Conservation (phyloP, 2,888 invertebrate species). For the Diaperis boleti region DNA sequence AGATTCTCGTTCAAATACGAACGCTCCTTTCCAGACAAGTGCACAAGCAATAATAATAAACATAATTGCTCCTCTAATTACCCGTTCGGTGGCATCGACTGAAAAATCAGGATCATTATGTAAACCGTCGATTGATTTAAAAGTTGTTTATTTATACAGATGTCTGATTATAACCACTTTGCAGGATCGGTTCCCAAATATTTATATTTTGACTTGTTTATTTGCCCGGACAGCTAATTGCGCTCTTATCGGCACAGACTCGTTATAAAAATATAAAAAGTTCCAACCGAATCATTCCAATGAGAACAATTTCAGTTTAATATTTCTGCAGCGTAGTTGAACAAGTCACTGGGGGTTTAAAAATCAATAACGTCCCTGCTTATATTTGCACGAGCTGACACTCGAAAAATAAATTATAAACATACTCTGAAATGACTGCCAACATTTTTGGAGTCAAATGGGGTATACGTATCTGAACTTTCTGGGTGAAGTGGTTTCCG, state of each 20-base stretch:
- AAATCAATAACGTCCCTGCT: slow-evolving; percentile 15
- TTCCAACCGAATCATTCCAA: slow-evolving; percentile 4
- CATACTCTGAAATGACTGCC: too few relatives aligned
- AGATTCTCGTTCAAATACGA: slow-evolving; percentile 8
- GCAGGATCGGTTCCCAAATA: slow-evolving; percentile 18
- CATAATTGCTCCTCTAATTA: slow-evolving; percentile 6
- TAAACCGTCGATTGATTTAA: slow-evolving; percentile 30
- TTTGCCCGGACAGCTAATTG: background rate
- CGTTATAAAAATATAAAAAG: slow-evolving; percentile 10
- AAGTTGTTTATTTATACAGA: slow-evolving; percentile 33
- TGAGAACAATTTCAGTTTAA: slow-evolving; percentile 14
- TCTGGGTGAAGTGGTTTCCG: too few relatives aligned
- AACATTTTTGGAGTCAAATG: too few relatives aligned
- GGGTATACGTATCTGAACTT: too few relatives aligned
- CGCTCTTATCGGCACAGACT: slow-evolving; percentile 8
- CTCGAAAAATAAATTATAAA: too few relatives aligned
- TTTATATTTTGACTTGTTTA: slow-evolving; percentile 15
- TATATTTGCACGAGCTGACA: background rate
- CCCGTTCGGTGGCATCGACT: background rate
- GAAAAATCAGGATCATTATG: slow-evolving; percentile 21
- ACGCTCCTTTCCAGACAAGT: slow-evolving; percentile 2
- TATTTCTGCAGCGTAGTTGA: slow-evolving; percentile 9
- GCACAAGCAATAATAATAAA: slow-evolving; percentile 6
- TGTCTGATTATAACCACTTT: slow-evolving; percentile 19
- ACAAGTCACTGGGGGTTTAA: slow-evolving; percentile 9